These are phyloP conservation scores for Acutogordius australiensis DNA, from an alignment of 2,888 invertebrate genomes.

Conservation along the genomic window DNA sequence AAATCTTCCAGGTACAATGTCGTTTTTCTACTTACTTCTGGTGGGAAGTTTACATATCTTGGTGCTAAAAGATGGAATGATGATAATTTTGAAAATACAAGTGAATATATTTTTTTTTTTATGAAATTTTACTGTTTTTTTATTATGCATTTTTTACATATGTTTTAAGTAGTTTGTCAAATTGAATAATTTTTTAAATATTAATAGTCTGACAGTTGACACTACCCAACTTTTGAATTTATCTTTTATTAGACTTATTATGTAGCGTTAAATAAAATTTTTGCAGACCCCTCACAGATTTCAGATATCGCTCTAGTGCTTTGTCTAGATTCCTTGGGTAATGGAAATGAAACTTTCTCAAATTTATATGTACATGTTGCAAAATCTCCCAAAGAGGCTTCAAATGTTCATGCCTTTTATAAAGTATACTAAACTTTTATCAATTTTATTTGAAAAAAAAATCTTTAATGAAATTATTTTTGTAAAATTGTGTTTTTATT, in stretches of 20 bases:
- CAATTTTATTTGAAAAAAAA: too few relatives aligned
- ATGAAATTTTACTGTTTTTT: too few relatives aligned
- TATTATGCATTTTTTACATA: too few relatives aligned
- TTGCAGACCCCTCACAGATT: slow-evolving; percentile 23
- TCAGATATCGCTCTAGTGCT: slow-evolving; percentile 61
- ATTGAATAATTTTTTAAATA: slow-evolving; percentile 10
- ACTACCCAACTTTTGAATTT: too few relatives aligned
- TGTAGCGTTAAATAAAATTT: too few relatives aligned
- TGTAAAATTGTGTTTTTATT: too few relatives aligned
- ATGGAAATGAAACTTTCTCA: slow-evolving; percentile 26
- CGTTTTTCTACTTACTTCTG: slow-evolving; percentile 58
- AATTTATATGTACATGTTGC: slow-evolving; percentile 61
- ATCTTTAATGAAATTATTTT: too few relatives aligned
- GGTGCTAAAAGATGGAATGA: slow-evolving; percentile 84
- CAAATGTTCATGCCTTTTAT: not conserved
- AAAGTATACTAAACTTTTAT: slow-evolving; percentile 25
- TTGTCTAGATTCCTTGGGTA: slow-evolving; percentile 44
- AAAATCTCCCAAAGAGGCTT: slow-evolving; percentile 57
- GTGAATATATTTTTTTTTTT: not conserved
- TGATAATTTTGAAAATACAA: slow-evolving; percentile 55
- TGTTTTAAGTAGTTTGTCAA: too few relatives aligned
- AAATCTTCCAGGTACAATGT: slow-evolving; percentile 38
- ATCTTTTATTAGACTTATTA: too few relatives aligned
- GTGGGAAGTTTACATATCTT: slow-evolving; percentile 69
- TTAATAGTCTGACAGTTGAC: slow-evolving; percentile 14